These are phyloP conservation scores for Podarcis lilfordi DNA, from an alignment of 2,797 vertebrate species.

Conservation along the genomic window DNA sequence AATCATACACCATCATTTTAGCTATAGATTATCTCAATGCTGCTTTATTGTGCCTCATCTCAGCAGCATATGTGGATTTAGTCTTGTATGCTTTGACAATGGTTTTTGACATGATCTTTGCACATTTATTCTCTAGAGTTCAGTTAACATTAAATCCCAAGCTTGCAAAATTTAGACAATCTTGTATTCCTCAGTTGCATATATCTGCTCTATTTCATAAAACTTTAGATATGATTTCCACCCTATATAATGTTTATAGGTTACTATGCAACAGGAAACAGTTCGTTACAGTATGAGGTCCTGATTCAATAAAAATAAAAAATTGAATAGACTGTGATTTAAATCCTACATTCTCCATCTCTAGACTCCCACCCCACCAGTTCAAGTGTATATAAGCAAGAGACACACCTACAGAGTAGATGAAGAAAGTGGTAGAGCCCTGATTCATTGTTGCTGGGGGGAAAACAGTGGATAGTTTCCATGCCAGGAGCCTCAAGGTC, in stretches of 20 bases:
- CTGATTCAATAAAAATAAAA: background rate
- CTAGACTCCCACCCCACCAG: background rate
- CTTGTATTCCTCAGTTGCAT: slow-evolving; percentile 44
- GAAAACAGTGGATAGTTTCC: background rate
- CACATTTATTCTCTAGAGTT: slow-evolving; percentile 72
- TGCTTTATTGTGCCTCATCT: slow-evolving; percentile 85
- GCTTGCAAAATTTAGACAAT: slow-evolving; percentile 57
- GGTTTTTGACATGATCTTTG: slow-evolving; percentile 79
- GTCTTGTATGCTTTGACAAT: slow-evolving; percentile 78
- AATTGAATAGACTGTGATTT: background rate
- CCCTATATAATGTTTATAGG: slow-evolving; percentile 4
- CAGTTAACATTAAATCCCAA: slow-evolving; percentile 66
- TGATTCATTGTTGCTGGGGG: background rate
- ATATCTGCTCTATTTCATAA: slow-evolving; percentile 41
- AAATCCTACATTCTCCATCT: background rate
- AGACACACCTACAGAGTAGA: background rate
- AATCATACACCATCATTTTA: slow-evolving; percentile 87
- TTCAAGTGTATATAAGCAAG: background rate
- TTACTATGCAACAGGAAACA: background rate
- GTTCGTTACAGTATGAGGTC: background rate
- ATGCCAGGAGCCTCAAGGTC: background rate
- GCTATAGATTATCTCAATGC: slow-evolving; percentile 79
- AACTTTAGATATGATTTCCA: slow-evolving; percentile 42
- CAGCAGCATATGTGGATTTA: slow-evolving; percentile 81
- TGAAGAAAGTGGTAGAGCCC: background rate